Evolutionary conservation across 2,113 vertebrate genomes (phyloP).

Genomic region (Laticauda laticaudata): DNA sequence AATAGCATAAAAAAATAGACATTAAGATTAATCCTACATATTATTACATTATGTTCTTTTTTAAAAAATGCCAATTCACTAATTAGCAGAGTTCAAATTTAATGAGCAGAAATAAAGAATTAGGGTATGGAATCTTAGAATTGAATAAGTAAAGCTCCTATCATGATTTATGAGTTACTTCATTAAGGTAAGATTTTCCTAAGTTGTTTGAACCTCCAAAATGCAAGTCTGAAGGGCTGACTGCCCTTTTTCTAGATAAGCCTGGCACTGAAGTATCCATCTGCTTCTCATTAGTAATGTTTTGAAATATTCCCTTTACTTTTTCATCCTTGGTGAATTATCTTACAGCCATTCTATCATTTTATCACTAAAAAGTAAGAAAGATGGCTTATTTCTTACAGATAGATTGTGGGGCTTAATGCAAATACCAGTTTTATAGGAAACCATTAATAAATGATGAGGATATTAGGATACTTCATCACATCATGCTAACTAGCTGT

Average conservation of each 20-base stretch:
- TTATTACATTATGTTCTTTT: background rate
- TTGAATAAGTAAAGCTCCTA: background rate
- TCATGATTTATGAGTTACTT: background rate
- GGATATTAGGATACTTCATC: background rate
- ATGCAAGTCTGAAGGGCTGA: background rate
- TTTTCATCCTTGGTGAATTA: background rate
- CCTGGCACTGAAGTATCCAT: background rate
- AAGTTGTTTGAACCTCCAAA: background rate
- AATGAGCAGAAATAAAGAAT: background rate
- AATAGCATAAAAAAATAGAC: background rate
- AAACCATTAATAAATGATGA: background rate
- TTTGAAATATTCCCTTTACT: background rate
- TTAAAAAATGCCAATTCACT: background rate
- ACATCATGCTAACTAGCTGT: background rate
- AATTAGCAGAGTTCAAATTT: background rate
- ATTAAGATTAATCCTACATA: background rate
- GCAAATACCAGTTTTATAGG: background rate
- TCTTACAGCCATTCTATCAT: background rate
- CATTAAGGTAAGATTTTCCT: background rate
- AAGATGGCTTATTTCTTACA: background rate
- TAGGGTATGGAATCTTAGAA: background rate
- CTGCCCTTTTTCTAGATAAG: background rate
- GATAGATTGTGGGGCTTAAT: background rate
- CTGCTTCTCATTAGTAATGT: background rate
- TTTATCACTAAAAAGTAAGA: background rate